Base-by-base conservation (phyloP, 2,888 invertebrate genomes). In the Macrosiphum euphorbiae region DNA sequence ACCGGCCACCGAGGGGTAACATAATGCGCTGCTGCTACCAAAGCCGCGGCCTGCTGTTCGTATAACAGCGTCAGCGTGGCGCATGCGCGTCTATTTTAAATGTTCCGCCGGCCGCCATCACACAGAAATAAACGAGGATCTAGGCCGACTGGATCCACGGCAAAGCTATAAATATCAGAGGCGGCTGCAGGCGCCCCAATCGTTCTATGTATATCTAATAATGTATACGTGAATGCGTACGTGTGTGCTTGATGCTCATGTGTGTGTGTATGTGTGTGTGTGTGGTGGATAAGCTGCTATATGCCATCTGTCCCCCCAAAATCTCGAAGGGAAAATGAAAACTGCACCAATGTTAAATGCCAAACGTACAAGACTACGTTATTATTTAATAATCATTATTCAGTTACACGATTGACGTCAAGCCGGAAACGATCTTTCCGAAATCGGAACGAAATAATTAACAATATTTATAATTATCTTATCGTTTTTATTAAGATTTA, bases 61-160 rank as follows among this genome's bases (percentile, higher is more conserved):
- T 35, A 24, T 78, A 78, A 78, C 26, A 28, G 44, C 58, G 85
- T 24, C 35, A 20, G 41, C 24, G 61, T 61, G 50, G 87, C 93
- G 93, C 93, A 86, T 90, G 93, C 93, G 93, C 93, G 93, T 94
- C 93, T 90, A 94, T 94, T 94, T 88, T 86, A 94, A 90, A 90
- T 94, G 41, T 90, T 90, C 85, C 50, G 86, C 86, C 84, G 91
- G 86, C 61, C 88, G 58, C 90, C 58, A 90, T 4, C 24, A 86
- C 55, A 61, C 86, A 13, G 41, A 94, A 94, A 94, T 94, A 94
- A 94, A 94, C 93, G 85, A 90, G 86, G 93, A 94, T 94, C 93
- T 94, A 94, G 93, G 93, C 93, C 93, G 93, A 94, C 93, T 85
- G 93, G 90, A 90, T 94, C 90, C 58, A 58, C 90, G 28, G 41